Evolutionary conservation across 1,140 invertebrate genomes (phyloP).

Genomic region (Drosophila kanapiae): DNA sequence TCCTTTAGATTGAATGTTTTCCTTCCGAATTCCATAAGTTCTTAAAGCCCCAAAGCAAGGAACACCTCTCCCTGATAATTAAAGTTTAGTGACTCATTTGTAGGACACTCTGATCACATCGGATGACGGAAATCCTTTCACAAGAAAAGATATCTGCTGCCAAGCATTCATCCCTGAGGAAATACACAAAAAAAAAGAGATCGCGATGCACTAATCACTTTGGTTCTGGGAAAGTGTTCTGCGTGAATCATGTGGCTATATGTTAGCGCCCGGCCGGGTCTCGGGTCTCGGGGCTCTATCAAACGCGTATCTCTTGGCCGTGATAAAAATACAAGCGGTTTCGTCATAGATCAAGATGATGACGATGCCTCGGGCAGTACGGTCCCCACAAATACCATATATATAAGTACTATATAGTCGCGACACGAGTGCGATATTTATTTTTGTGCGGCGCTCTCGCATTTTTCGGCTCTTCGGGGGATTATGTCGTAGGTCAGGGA

Average conservation of each 20-base stretch:
- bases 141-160: background rate
- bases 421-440: slow-evolving; percentile 15
- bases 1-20: too few relatives aligned
- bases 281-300: slow-evolving; percentile 16
- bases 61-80: background rate
- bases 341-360: slow-evolving; percentile 54
- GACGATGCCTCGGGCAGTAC: slow-evolving; percentile 23
- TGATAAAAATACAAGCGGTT: slow-evolving; percentile 59
- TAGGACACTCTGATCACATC: background rate
- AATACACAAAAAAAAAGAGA: background rate
- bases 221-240: slow-evolving; percentile 33
- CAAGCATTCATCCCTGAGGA: background rate
- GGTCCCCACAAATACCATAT: background rate
- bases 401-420: slow-evolving; percentile 18
- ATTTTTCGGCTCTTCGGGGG: slow-evolving; percentile 24
- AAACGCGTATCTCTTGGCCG: slow-evolving; percentile 31
- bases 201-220: slow-evolving; percentile 37
- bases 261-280: slow-evolving; percentile 1
- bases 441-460: slow-evolving; percentile 7
- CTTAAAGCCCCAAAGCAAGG: too few relatives aligned
- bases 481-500: slow-evolving; percentile 73
- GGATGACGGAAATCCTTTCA: slow-evolving; percentile 1
- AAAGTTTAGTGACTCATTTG: background rate
- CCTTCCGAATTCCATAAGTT: too few relatives aligned
- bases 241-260: slow-evolving; percentile 46